Percentiles rank a stretch among this genome's conserved stretches.
These are phyloP conservation scores for Amphibalanus amphitrite DNA, from an alignment of 1,140 invertebrate species.

Conservation along the genomic window DNA sequence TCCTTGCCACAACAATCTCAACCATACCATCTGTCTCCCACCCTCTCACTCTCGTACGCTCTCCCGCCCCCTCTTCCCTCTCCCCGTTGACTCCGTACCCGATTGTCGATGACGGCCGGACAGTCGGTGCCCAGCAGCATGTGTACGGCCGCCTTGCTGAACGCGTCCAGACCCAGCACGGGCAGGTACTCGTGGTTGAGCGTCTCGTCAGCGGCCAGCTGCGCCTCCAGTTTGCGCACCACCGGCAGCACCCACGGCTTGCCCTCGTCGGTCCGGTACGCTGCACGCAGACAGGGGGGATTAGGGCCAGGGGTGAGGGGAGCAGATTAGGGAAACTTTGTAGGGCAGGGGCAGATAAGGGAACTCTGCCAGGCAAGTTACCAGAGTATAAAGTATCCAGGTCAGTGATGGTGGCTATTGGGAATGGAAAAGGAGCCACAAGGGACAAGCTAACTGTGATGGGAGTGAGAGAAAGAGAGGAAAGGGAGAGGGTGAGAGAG, in stretches of 20 bases:
- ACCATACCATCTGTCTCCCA: no score
- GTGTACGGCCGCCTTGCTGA: conserved; percentile 52
- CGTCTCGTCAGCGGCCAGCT: conserved; percentile 56
- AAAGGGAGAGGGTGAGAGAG: no score
- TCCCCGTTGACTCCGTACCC: conserved; percentile 37
- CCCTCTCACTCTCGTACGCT: no score
- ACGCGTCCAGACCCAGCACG: conserved; percentile 71
- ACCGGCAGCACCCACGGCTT: conserved; percentile 96
- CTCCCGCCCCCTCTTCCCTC: conserved; percentile 68
- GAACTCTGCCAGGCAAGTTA: background rate
- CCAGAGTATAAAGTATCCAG: no score
- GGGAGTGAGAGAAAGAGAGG: no score
- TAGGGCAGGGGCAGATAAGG: background rate
- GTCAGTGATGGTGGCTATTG: no score
- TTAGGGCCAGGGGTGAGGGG: background rate
- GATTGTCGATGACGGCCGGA: conserved; percentile 51
- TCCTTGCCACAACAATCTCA: conserved; percentile 10
- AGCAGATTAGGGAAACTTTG: background rate
- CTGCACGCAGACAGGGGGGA: conserved; percentile 35
- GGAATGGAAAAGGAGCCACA: no score
- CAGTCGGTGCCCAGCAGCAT: conserved; percentile 71
- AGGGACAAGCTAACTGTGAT: no score
- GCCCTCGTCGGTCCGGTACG: conserved; percentile 80
- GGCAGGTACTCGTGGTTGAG: conserved; percentile 95
- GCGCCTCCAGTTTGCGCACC: conserved; percentile 72